A percentile compares a stretch with the other conserved stretches of the same genome.
phyloP scores from a whole-genome alignment of 2,113 vertebrate species.

The Galbula dea region DNA sequence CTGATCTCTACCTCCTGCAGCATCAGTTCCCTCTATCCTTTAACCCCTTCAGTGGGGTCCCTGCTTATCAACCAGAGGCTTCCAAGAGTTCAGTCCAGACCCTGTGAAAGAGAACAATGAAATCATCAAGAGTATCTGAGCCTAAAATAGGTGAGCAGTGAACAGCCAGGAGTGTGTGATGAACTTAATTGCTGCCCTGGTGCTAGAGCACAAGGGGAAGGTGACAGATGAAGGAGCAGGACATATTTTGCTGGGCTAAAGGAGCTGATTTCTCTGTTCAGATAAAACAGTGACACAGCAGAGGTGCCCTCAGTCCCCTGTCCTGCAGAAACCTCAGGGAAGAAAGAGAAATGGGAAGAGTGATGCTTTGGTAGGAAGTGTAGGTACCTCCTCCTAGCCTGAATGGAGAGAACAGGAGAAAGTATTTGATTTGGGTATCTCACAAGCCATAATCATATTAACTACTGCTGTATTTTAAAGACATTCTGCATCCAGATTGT shows the following conservation, averaged over 20 bases:
- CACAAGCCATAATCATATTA: background rate
- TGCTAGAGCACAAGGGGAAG: background rate
- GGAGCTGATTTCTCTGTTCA: background rate
- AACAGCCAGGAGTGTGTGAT: background rate
- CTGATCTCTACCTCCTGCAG: background rate
- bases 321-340: background rate
- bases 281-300: background rate
- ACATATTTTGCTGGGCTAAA: background rate
- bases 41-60: rapidly evolving
- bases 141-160: background rate
- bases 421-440: background rate
- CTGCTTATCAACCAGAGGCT: background rate
- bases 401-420: rapidly evolving
- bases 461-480: background rate
- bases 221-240: background rate
- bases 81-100: background rate
- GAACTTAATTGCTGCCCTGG: background rate
- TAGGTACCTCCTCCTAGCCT: background rate
- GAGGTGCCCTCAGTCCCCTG: rapidly evolving
- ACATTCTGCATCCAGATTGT: background rate
- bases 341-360: background rate
- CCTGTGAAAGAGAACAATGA: background rate
- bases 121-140: background rate
- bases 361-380: background rate
- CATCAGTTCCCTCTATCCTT: background rate